phyloP scores from a whole-genome alignment of 2,888 invertebrate genomes.

The Macrophya alboannulata region DNA sequence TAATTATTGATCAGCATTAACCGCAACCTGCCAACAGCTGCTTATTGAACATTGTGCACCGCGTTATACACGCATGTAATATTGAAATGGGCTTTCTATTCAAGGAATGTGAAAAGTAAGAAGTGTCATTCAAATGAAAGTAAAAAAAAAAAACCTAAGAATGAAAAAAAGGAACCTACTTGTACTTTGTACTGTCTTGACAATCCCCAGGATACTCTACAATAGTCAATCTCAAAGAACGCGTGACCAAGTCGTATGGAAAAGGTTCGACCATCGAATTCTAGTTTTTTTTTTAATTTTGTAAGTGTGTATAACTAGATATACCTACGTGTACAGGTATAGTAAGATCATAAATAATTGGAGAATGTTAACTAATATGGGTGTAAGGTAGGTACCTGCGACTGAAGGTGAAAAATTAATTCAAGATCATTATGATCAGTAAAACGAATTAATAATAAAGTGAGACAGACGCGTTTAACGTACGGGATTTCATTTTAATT shows the following conservation, averaged over 20 bases:
- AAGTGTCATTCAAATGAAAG: no score
- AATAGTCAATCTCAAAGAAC: constrained; percentile 1
- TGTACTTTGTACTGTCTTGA: constrained; percentile 33
- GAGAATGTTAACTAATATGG: background rate
- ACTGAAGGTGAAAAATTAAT: background rate
- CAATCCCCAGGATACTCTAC: constrained; percentile 33
- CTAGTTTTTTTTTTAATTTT: background rate
- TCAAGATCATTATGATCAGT: background rate
- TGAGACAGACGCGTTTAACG: background rate
- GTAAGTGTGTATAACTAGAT: background rate
- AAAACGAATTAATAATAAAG: background rate
- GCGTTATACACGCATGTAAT: background rate
- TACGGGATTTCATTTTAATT: background rate
- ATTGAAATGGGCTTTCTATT: background rate
- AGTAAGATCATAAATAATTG: background rate
- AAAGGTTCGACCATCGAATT: background rate
- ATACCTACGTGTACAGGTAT: background rate
- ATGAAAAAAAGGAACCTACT: background rate
- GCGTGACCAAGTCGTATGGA: background rate
- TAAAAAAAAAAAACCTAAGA: background rate
- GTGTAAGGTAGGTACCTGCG: background rate
- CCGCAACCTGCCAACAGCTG: constrained; percentile 40
- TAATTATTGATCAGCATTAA: background rate
- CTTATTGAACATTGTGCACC: background rate
- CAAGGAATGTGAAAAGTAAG: background rate